Evolutionary conservation across 2,888 invertebrate genomes (phyloP).

Genomic region (Ceramica pisi): DNA sequence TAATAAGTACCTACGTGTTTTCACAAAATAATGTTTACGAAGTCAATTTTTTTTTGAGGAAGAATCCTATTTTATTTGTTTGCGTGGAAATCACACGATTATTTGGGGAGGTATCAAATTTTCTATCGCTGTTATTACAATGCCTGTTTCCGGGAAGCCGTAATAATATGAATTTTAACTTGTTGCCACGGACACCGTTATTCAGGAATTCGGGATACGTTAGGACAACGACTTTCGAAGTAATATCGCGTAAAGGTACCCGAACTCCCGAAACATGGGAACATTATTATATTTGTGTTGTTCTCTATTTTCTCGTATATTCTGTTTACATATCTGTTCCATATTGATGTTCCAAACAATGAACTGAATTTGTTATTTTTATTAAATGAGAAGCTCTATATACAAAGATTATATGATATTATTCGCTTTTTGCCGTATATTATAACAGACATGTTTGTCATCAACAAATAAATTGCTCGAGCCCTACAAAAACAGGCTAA

Average conservation of each 20-base stretch:
- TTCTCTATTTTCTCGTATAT: constrained; percentile 5
- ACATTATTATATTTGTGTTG: constrained; percentile 15
- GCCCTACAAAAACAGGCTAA: constrained; percentile 12
- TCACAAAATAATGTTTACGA: constrained; percentile 62
- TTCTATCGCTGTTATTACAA: constrained; percentile 61
- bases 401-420: constrained; percentile 20
- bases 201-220: constrained; percentile 28
- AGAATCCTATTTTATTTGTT: constrained; percentile 65
- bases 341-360: constrained; percentile 30
- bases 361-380: constrained; percentile 16
- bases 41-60: constrained; percentile 65
- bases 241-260: constrained; percentile 25
- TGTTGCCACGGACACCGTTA: constrained; percentile 47
- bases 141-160: constrained; percentile 54
- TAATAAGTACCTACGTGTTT: constrained; percentile 53
- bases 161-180: constrained; percentile 57
- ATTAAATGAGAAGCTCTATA: constrained; percentile 20
- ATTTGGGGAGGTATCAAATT: constrained; percentile 63
- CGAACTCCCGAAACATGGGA: constrained; percentile 18
- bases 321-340: constrained; percentile 32
- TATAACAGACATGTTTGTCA: constrained; percentile 23
- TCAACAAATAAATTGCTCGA: constrained; percentile 17
- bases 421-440: constrained; percentile 21
- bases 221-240: constrained; percentile 31
- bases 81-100: constrained; percentile 65